Percentiles rank a stretch among this genome's conserved stretches.
phyloP scores from a whole-genome alignment of 2,797 vertebrate species.

The Pantherophis alleghaniensis region DNA sequence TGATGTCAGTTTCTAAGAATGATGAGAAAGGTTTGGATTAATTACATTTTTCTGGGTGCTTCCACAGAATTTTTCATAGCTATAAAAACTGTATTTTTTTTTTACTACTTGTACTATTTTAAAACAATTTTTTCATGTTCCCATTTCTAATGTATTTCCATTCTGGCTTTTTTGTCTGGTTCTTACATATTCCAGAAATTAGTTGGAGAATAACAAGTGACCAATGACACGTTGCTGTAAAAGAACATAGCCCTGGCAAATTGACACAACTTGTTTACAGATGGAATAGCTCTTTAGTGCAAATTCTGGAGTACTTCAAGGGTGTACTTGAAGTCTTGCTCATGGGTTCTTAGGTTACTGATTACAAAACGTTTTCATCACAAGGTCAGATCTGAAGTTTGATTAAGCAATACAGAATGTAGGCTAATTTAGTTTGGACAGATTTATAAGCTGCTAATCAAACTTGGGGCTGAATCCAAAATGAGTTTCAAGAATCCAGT shows the following conservation, averaged over 20 bases:
- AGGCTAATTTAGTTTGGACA: conserved; percentile 30
- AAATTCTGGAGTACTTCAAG: neutral
- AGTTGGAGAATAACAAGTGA: neutral
- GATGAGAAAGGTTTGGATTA: neutral
- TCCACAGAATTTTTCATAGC: neutral
- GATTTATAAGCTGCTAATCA: neutral
- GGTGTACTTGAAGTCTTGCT: neutral
- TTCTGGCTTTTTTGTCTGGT: neutral
- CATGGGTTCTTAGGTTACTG: neutral
- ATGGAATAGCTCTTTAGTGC: neutral
- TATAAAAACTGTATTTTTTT: neutral
- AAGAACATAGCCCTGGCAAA: neutral
- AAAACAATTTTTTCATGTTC: neutral
- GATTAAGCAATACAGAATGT: conserved; percentile 7
- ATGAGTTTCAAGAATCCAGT: neutral
- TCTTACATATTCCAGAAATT: neutral
- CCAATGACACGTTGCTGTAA: neutral
- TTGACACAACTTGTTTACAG: neutral
- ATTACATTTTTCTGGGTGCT: neutral
- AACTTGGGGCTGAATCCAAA: neutral
- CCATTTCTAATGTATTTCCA: neutral
- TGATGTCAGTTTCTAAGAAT: neutral
- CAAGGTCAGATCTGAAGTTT: neutral
- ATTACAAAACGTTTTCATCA: neutral
- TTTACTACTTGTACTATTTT: neutral